Base-by-base conservation (phyloP, 1,140 invertebrate species). In the Ephestia elutella region DNA sequence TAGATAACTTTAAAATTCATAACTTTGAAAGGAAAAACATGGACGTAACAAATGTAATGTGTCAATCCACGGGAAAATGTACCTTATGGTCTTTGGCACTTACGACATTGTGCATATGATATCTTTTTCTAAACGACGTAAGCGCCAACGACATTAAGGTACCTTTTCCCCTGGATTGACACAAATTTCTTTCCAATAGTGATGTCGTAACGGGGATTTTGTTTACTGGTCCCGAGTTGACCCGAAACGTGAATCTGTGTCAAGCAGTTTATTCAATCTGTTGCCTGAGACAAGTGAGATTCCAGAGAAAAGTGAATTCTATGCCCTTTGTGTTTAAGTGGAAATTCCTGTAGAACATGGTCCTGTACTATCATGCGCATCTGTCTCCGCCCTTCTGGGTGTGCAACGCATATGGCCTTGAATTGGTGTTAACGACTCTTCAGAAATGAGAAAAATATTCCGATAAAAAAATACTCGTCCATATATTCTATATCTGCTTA, bases 201-300 rank as follows among this genome's bases (percentile, higher is more conserved):
- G 38, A 80, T 82, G 78, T 82, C 69, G 81, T 70, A 80, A 83
- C 73, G 61, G 73, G 73, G 75, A 71, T 56, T 80, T 79, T 86
- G 80, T 84, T 84, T 83, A 83, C 77, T 63, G 72, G 68, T 63
- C 66, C 68, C 73, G 61, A 66, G 72, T 75, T 86, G 83, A 82
- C 80, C 85, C 83, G 75, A 86, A 87, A 83, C 75, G 70, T 68
- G 78, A 86, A 87, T 81, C 79, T 86, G 80, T 87, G 85, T 87
- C 85, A 87, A 87, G 85, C 82, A 80, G 85, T 87, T 87, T 87
- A 87, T 87, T 87, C 80, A 87, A 87, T 87, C 82, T 86, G 77
- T 63, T 65, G 71, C 64, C 71, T 68, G 68, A 81, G 74, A 73
- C 69, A 49, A 17, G 21, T 17, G 15, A 15, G n/a, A 35, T 15